Base-by-base conservation (phyloP, 53 echinoderm and acorn worm species). In the Luidia sarsii region DNA sequence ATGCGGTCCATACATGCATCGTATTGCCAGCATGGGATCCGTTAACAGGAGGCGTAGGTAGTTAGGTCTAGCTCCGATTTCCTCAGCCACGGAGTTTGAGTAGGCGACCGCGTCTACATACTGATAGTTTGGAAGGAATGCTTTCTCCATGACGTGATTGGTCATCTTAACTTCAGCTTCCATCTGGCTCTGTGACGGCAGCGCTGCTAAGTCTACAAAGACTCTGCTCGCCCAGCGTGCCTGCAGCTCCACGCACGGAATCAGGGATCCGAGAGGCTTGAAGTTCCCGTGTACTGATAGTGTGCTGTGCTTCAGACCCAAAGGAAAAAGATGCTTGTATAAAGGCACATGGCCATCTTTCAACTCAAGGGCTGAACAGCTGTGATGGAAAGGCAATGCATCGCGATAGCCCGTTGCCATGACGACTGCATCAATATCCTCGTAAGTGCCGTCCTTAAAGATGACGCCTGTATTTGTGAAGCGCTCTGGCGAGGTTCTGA, bases 151-250 rank as follows among this genome's bases (percentile, higher is more conserved):
- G 21, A 83, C 68, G 18, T 90, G 77, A 11, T 65, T 48, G 27
- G 85, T 85, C 16, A n/a, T 19, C 9, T 28, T 2, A 30, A 94
- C 83, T 29, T 94, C 86, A 16, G 39, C 79, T 10, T 75, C 9
- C 94, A 94, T 94, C 29, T 33, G 16, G 20, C 53, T 39, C 29
- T 80, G 43, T 10, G 81, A 34, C 3, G 94, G 94, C 0, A 91
- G 71, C 27, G 51, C 63, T 15, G 82, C 73, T 28, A 79, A 43
- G 13, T 86, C 91, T 16, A 74, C 79, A 86, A 94, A 91, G 56
- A 94, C 88, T 21, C 85, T 28, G 9, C 79, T 66, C 21, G 94
- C 94, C 94, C 94, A 94, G 60, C 94, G 74, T 22, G 80, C 51
- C 43, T 77, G 86, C 31, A 92, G 64, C 59, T 92, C 92, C 18